Evolutionary conservation across 1,140 invertebrate genomes (phyloP), one percentile per base, ranked within the genome.

Genomic region (Venturia canescens): DNA sequence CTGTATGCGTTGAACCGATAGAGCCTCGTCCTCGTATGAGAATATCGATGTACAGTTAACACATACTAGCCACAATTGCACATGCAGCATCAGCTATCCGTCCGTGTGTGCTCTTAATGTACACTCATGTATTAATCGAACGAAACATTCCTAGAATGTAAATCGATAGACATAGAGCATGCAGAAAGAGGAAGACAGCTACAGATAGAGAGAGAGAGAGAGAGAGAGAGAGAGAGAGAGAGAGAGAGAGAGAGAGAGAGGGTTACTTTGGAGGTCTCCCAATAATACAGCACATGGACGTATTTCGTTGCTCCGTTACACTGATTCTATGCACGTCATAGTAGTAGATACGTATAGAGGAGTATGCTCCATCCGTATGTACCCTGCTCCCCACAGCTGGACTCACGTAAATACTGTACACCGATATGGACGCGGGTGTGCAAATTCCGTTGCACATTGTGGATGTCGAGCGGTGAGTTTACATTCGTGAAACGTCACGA

Each of bases 151-250:
- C 71, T 44, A 67, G 78, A 83, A 83, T 85, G 81, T 80, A 85
- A 86, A 86, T 86, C 80, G 76, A 81, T 81, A 78, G 63, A 70
- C 78, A 78, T 53, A 78, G 31, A 77, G 44, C n/a, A 69, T 34
- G 27, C 21, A 44, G 31, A n/a, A 11, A 15, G 16, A 15, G 66
- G 31, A n/a, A 76, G 72, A 29, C 4, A 16, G 48, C 23, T 9
- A 44, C 1, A 15, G 29, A 3, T 27, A 69, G 53, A 76, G 72
- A 29, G 11, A 29, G 48, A 66, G 31, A 71, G 53, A 44, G 48
- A 66, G 31, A 44, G 11, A 15, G 29, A 15, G 66, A 69, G 53
- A 76, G 72, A 29, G 11, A 29, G 48, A 66, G 31, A 44, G n/a
- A 15, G 29, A 15, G 66, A 69, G 53, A 66, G 21, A 44, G n/a